Evolutionary conservation across 1,140 invertebrate genomes (phyloP).

Genomic region (Spodoptera litura): DNA sequence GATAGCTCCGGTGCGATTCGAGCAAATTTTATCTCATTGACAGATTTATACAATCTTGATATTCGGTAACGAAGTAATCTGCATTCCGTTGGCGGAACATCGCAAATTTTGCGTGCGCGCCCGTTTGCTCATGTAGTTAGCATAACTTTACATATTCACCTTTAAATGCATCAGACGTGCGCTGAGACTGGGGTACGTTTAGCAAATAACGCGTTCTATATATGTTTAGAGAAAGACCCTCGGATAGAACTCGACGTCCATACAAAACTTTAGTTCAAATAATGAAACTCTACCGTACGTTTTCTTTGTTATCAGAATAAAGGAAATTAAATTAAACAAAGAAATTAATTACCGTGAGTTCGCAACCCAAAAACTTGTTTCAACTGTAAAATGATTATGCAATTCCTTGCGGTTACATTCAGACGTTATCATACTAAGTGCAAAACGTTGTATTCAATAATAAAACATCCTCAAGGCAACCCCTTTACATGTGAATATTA

Average conservation of each 20-base stretch:
- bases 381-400: conserved; percentile 38
- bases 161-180: conserved; percentile 64
- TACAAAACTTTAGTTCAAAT: not conserved
- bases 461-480: conserved; percentile 41
- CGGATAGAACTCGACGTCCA: not conserved
- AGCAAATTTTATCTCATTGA: conserved; percentile 41
- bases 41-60: conserved; percentile 55
- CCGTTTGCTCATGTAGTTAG: conserved; percentile 67
- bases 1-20: conserved; percentile 4
- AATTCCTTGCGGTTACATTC: not conserved
- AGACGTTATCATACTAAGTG: conserved; percentile 46
- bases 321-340: conserved; percentile 13
- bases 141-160: conserved; percentile 82
- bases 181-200: conserved; percentile 23
- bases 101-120: conserved; percentile 72
- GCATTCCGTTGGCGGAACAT: conserved; percentile 62
- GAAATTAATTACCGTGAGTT: conserved; percentile 3
- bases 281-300: not conserved
- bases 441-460: conserved; percentile 47
- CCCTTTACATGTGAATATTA: conserved; percentile 44
- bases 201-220: conserved; percentile 20
- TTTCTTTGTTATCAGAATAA: conserved; percentile 7
- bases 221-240: conserved; percentile 5
- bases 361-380: conserved; percentile 32
- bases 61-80: conserved; percentile 72